A percentile compares a stretch with the other conserved stretches of the same genome.
Conservation (phyloP, 37 sponge, comb jelly and placozoan genomes). For the Crambe crambe region DNA sequence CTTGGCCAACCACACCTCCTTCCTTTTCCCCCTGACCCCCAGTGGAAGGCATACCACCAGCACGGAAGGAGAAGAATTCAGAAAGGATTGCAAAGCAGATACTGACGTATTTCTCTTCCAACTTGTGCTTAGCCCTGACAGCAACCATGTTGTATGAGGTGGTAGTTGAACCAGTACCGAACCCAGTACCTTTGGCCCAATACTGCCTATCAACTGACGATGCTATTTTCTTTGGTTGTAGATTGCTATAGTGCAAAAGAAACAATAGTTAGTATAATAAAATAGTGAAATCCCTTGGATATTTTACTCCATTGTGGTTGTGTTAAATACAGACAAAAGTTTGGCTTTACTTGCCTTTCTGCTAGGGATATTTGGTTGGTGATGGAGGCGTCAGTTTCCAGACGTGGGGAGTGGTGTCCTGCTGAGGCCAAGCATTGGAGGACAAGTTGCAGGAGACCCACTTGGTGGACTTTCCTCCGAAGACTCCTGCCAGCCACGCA, state of each 20-base stretch:
- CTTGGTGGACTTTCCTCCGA: constrained; percentile 13
- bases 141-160: constrained; percentile 84
- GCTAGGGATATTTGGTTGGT: background rate
- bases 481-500: constrained; percentile 14
- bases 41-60: background rate
- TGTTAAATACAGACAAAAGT: too few species aligned
- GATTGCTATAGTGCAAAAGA: background rate
- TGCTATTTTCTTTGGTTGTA: constrained; percentile 10
- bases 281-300: background rate
- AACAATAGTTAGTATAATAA: background rate
- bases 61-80: constrained; percentile 25
- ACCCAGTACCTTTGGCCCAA: constrained; percentile 95
- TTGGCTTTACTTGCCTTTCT: background rate
- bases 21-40: constrained; percentile 1
- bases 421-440: constrained; percentile 55
- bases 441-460: constrained; percentile 66
- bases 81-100: constrained; percentile 58
- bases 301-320: too few species aligned
- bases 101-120: constrained; percentile 67
- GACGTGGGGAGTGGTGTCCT: constrained; percentile 52
- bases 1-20: constrained; percentile 12
- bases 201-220: constrained; percentile 57
- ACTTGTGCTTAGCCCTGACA: constrained; percentile 56
- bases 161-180: constrained; percentile 84
- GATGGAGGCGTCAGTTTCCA: background rate